Base-by-base conservation (phyloP, 2,113 vertebrate genomes). In the Sarotherodon lohbergeri region DNA sequence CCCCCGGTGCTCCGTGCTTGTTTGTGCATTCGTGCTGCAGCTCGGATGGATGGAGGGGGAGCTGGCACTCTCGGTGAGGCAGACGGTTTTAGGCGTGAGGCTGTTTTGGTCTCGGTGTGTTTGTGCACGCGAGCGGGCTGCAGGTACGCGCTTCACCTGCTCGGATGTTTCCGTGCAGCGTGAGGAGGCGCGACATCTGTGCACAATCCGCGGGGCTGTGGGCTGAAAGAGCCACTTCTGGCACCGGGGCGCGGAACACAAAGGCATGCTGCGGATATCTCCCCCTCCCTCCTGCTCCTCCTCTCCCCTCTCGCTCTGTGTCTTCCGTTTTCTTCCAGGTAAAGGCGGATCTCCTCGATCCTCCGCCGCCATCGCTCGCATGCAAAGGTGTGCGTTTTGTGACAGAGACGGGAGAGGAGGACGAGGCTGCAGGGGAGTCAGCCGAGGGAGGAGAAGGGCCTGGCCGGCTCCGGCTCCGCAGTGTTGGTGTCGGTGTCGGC, bases 401-500 rank as follows among this genome's bases (percentile, higher is more conserved):
- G 71, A 32, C 8, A 5, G 9, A 9, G 54, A 19, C 46, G 19
- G 80, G 57, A 24, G 61, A 71, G 29, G 56, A 73, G 43, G 57
- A 36, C 16, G 86, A 24, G 56, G 43, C 19, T 48, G 86, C 11
- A 76, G 16, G 24, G 41, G 5, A 32, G 71, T 50, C 61, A 48
- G 89, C 68, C 16, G 71, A 10, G 5, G 13, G 82, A 54, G 57
- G 82, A 63, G 56, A 39, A 48, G 81, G 89, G 86, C 83, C 89
- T 52, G 90, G 46, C 84, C 68, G 88, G 84, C 57, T 84, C 63
- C 32, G 83, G 73, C 93, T 92, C 86, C 81, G 89, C 90, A 87
- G 89, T 71, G 83, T 81, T 80, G 32, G 39, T 43, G 52, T 56
- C 56, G 2, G 48, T 24, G 63, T 52, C 87, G 3, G 89, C 83